These are phyloP conservation scores for Drosophila gunungcola DNA, from an alignment of 1,140 invertebrate genomes.

Conservation along the genomic window DNA sequence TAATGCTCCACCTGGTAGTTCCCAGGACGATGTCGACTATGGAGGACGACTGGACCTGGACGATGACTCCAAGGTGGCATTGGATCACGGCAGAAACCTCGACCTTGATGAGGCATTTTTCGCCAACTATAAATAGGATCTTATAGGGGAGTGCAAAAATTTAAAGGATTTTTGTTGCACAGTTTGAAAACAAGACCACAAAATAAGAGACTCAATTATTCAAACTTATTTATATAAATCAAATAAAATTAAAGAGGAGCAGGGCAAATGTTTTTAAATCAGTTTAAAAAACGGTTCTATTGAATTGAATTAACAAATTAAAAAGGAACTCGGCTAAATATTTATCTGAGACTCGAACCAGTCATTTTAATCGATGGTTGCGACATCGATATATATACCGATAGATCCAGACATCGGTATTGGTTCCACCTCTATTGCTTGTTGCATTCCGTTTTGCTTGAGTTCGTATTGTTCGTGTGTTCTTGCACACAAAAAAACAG, in stretches of 20 bases:
- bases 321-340: too few relatives aligned
- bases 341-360: not conserved
- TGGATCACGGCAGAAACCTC: constrained; percentile 50
- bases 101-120: constrained; percentile 50
- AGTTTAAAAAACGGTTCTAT: too few relatives aligned
- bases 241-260: too few relatives aligned
- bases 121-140: constrained; percentile 26
- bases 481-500: constrained; percentile 17
- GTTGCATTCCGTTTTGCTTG: constrained; percentile 37
- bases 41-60: constrained; percentile 58
- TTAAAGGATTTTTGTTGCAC: not conserved
- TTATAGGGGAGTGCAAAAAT: not conserved
- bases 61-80: constrained; percentile 72
- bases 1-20: constrained; percentile 40
- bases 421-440: constrained; percentile 10
- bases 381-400: too few relatives aligned
- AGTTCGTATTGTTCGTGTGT: constrained; percentile 21
- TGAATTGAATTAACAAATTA: too few relatives aligned
- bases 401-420: not conserved
- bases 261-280: too few relatives aligned
- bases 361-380: too few relatives aligned
- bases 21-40: constrained; percentile 35
- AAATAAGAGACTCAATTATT: too few relatives aligned
- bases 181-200: too few relatives aligned
- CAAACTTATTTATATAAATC: too few relatives aligned